Evolutionary conservation across 2,888 invertebrate genomes (phyloP).

Genomic region (Dasypogon diadema): DNA sequence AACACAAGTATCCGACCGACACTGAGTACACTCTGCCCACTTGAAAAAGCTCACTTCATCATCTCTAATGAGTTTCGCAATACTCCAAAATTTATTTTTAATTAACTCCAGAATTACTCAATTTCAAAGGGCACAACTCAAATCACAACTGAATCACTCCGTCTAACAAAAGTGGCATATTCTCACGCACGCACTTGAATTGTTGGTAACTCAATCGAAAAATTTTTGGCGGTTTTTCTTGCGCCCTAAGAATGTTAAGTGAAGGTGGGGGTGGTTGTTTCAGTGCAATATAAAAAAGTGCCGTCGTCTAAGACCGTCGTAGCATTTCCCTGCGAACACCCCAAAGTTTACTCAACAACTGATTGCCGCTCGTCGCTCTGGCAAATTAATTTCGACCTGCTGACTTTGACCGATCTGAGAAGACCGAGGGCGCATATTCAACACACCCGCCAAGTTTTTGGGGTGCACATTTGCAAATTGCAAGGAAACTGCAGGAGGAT

Average conservation of each 20-base stretch:
- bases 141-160: not conserved
- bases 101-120: not conserved
- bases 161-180: not conserved
- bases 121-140: not conserved
- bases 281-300: constrained; percentile 40
- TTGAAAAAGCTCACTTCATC: constrained; percentile 27
- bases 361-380: constrained; percentile 40
- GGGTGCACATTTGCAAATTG: constrained; percentile 15
- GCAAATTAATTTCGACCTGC: constrained; percentile 20
- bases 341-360: constrained; percentile 57
- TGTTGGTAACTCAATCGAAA: not conserved
- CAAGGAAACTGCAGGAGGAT: not conserved
- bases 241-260: not conserved
- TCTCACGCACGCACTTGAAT: not conserved
- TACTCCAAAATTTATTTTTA: not conserved
- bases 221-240: constrained; percentile 38
- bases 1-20: not conserved
- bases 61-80: constrained; percentile 15
- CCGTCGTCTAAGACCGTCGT: constrained; percentile 43
- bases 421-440: constrained; percentile 48
- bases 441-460: constrained; percentile 42
- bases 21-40: not conserved
- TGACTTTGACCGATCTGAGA: constrained; percentile 37
- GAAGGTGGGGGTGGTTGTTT: constrained; percentile 7
- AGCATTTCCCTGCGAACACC: constrained; percentile 53